Conservation (phyloP, 1,140 invertebrate species). For the Metopolophium dirhodum region DNA sequence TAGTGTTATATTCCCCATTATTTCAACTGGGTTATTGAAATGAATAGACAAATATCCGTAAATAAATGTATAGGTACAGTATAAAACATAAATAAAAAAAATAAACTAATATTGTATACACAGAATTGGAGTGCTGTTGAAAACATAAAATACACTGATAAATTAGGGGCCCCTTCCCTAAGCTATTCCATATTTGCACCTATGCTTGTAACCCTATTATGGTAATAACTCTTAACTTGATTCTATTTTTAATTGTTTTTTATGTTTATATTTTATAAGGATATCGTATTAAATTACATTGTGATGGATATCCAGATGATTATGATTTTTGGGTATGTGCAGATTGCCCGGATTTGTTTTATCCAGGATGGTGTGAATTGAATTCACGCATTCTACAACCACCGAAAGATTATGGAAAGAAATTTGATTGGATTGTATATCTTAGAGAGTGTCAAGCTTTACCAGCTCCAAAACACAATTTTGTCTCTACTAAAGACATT, state of each 20-base stretch:
- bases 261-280: conserved; percentile 64
- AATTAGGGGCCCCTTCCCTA: neutral
- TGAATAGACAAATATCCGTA: neutral
- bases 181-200: neutral
- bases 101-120: too few relatives aligned
- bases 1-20: too few relatives aligned
- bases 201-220: neutral
- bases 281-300: conserved; percentile 84
- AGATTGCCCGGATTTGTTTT: conserved; percentile 90
- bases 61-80: too few relatives aligned
- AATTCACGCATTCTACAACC: conserved; percentile 76
- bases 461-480: conserved; percentile 70
- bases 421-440: conserved; percentile 87
- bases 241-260: neutral
- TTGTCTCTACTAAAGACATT: neutral
- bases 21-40: neutral
- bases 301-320: conserved; percentile 88
- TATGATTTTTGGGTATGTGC: conserved; percentile 96
- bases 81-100: neutral
- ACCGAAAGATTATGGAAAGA: conserved; percentile 73
- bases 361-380: conserved; percentile 90
- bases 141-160: neutral
- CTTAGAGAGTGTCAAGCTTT: conserved; percentile 77
- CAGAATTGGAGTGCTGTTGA: neutral
- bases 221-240: neutral